phyloP scores from a whole-genome alignment of 2,888 invertebrate genomes.

The Digitonthophagus gazella region DNA sequence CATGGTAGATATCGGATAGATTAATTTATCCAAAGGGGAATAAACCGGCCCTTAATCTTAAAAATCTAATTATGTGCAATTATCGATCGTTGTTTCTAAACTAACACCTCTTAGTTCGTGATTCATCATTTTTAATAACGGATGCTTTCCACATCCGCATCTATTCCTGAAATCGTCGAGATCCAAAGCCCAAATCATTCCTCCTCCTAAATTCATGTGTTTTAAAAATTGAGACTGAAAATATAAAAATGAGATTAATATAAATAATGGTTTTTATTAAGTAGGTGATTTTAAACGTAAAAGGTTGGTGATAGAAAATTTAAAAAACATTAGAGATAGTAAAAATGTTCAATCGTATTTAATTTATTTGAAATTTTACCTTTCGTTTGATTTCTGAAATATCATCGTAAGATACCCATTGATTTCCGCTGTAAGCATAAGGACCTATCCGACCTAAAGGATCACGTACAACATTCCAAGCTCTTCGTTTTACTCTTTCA shows the following conservation, averaged over 20 bases:
- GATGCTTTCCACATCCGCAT: slow-evolving; percentile 68
- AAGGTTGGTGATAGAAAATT: no score
- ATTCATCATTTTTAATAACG: slow-evolving; percentile 65
- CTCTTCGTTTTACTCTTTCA: slow-evolving; percentile 58
- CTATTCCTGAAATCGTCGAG: slow-evolving; percentile 70
- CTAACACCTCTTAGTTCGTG: slow-evolving; percentile 54
- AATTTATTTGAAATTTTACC: slow-evolving; percentile 36
- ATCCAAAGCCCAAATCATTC: slow-evolving; percentile 77
- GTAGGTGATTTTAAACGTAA: no score
- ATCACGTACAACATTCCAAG: slow-evolving; percentile 63
- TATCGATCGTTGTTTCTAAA: slow-evolving; percentile 35
- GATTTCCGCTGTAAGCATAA: slow-evolving; percentile 66
- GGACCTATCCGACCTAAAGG: slow-evolving; percentile 66
- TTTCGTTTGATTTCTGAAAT: slow-evolving; percentile 63
- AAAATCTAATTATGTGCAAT: slow-evolving; percentile 37
- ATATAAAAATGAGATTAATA: slow-evolving; percentile 6
- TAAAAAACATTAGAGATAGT: no score
- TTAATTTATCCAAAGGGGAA: neutral
- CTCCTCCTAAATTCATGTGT: slow-evolving; percentile 64
- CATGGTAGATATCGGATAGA: no score
- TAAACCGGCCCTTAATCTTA: neutral
- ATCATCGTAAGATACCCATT: slow-evolving; percentile 80
- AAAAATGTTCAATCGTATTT: no score
- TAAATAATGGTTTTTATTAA: no score
- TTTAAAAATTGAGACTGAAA: slow-evolving; percentile 59